A percentile compares a stretch with the other conserved stretches of the same genome.
These are phyloP conservation scores for Aphelenchoides avenae DNA, from an alignment of 1,140 invertebrate species.

Conservation along the genomic window DNA sequence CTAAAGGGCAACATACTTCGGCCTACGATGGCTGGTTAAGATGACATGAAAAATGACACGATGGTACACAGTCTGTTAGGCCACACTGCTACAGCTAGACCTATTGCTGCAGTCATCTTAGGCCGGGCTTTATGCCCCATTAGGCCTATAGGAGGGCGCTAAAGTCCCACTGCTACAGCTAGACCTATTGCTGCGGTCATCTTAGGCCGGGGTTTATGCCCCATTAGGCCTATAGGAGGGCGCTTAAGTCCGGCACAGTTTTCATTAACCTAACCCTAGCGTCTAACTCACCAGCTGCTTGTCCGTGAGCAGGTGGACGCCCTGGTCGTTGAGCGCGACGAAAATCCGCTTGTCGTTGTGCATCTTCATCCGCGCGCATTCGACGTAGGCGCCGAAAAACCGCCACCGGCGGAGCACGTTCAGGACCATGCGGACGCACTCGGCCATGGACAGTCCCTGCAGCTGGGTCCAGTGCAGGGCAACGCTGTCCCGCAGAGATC, in stretches of 20 bases:
- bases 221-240: neutral
- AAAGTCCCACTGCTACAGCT: too few relatives aligned
- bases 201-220: too few relatives aligned
- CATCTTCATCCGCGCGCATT: conserved; percentile 37
- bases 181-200: too few relatives aligned
- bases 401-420: conserved; percentile 46
- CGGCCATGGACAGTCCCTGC: conserved; percentile 29
- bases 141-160: conserved; percentile 8
- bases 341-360: conserved; percentile 29
- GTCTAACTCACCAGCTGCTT: conserved; percentile 39
- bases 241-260: conserved; percentile 8
- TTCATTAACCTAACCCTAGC: conserved; percentile 19
- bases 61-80: too few relatives aligned
- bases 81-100: too few relatives aligned
- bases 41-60: too few relatives aligned
- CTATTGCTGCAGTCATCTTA: too few relatives aligned
- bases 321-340: conserved; percentile 43
- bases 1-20: too few relatives aligned
- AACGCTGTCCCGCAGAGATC: conserved; percentile 15
- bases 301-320: conserved; percentile 39
- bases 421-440: conserved; percentile 44
- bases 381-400: conserved; percentile 41
- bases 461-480: conserved; percentile 35
- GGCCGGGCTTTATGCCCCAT: too few relatives aligned
- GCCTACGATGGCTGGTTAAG: too few relatives aligned